These are phyloP conservation scores for Myrmophylax atrothorax DNA, from an alignment of 2,113 vertebrate species.

Conservation along the genomic window DNA sequence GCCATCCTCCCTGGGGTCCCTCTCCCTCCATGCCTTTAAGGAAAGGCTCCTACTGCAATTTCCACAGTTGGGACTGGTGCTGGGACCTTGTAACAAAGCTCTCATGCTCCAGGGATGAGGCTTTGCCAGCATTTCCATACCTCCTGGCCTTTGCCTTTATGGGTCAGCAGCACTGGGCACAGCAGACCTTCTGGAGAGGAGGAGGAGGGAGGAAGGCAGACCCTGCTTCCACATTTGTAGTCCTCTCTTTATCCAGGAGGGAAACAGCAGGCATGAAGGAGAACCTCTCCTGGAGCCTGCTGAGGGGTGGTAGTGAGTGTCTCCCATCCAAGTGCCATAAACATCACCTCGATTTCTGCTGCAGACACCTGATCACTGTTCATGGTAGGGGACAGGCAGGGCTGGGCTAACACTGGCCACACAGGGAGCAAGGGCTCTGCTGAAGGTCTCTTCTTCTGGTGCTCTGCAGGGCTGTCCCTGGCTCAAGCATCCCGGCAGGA, in stretches of 20 bases:
- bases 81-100: neutral
- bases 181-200: neutral
- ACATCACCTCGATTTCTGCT: neutral
- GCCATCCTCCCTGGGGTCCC: too few species aligned
- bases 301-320: neutral
- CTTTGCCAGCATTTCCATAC: accelerated
- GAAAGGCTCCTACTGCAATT: neutral
- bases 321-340: neutral
- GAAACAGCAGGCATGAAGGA: neutral
- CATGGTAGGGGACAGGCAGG: accelerated
- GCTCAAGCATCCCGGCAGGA: neutral
- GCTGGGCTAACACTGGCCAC: accelerated
- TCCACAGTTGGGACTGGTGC: neutral
- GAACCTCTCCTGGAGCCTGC: neutral
- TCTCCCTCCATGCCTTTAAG: neutral
- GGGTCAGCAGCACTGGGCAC: neutral
- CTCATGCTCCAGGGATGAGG: neutral
- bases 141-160: neutral
- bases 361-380: accelerated
- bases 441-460: neutral
- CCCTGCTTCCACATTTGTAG: neutral
- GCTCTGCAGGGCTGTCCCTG: neutral
- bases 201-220: neutral
- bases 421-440: neutral
- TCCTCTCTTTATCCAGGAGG: neutral